These are phyloP conservation scores for Apamea monoglypha DNA, from an alignment of 2,888 invertebrate species.

Conservation along the genomic window DNA sequence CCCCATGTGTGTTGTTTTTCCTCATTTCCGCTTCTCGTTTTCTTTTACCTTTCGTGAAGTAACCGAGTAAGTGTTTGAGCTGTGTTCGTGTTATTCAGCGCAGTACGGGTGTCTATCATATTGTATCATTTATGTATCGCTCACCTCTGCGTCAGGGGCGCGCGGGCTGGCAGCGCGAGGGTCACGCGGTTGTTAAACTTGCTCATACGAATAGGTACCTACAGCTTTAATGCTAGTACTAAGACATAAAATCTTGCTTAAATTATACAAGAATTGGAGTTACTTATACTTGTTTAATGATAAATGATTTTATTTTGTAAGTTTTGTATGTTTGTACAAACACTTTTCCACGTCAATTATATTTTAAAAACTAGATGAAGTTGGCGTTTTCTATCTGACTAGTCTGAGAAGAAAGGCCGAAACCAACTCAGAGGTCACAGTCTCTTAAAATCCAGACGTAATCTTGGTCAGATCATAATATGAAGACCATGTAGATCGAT, in stretches of 20 bases:
- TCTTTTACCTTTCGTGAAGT: constrained; percentile 4
- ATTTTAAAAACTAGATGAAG: no score
- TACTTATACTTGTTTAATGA: no score
- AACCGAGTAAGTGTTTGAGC: constrained; percentile 29
- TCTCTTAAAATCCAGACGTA: no score
- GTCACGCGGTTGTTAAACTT: not conserved
- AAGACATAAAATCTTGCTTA: constrained; percentile 3
- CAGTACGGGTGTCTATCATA: not conserved
- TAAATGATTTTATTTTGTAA: no score
- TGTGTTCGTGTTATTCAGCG: not conserved
- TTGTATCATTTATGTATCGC: constrained; percentile 8
- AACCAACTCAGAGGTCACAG: no score
- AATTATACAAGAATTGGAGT: not conserved
- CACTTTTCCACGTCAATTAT: no score
- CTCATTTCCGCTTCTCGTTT: constrained; percentile 26
- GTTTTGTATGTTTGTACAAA: no score
- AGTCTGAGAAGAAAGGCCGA: no score
- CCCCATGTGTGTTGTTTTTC: constrained; percentile 9
- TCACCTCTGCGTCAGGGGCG: not conserved
- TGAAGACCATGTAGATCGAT: no score
- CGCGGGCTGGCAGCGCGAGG: not conserved
- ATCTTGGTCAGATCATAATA: no score
- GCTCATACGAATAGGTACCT: not conserved
- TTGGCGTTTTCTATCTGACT: no score
- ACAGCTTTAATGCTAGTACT: constrained; percentile 1